Evolutionary conservation across 2,113 vertebrate genomes (phyloP).

Genomic region (Cavia porcellus): DNA sequence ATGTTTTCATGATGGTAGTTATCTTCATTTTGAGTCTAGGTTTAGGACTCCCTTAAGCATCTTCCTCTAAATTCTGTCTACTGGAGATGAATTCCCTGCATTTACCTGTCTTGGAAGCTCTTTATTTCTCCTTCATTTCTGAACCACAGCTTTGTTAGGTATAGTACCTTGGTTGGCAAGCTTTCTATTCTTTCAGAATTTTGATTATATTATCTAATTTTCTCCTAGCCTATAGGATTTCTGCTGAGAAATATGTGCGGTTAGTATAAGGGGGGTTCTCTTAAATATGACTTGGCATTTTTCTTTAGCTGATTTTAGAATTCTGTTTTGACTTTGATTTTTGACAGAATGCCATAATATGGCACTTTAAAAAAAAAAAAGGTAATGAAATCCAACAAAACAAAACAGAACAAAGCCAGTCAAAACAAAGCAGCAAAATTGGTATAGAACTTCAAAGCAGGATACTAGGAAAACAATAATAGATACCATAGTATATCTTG

Average conservation of each 20-base stretch:
- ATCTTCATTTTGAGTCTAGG: neutral
- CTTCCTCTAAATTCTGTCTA: neutral
- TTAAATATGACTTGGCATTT: neutral
- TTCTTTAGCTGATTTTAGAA: neutral
- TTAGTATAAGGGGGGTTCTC: neutral
- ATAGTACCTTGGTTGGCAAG: neutral
- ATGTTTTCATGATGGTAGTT: neutral
- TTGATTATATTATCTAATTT: neutral
- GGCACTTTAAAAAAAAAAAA: too few relatives aligned
- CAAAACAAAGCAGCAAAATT: too few relatives aligned
- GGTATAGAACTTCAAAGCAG: too few relatives aligned
- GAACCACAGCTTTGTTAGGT: neutral
- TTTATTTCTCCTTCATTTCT: neutral
- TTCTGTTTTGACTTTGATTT: neutral
- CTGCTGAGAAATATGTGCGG: neutral
- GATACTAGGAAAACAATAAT: too few relatives aligned
- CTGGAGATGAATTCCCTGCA: too few relatives aligned
- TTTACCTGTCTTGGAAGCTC: neutral
- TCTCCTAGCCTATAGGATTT: neutral
- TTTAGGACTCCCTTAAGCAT: neutral
- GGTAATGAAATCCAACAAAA: too few relatives aligned
- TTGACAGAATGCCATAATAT: too few relatives aligned
- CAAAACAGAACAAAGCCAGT: too few relatives aligned
- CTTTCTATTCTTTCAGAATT: neutral
- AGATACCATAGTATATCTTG: too few relatives aligned